phyloP scores from a whole-genome alignment of 2,797 vertebrate genomes.

The Gastrophryne carolinensis region DNA sequence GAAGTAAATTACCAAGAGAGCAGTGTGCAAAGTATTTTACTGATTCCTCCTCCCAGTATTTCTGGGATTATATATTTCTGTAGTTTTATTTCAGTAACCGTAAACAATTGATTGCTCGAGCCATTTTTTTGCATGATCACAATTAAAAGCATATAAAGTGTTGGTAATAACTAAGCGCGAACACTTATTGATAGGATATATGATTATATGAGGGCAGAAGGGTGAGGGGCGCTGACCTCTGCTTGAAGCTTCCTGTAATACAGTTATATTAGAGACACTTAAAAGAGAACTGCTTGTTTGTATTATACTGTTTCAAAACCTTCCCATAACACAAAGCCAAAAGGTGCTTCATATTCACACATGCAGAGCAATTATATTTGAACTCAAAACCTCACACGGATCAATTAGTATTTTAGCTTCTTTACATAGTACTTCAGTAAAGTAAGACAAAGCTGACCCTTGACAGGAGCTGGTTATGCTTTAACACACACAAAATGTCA shows the following conservation, averaged over 20 bases:
- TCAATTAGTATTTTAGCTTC: too few species aligned
- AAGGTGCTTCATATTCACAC: background rate
- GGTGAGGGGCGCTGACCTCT: slow-evolving; percentile 23
- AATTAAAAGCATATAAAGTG: background rate
- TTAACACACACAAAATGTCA: too few species aligned
- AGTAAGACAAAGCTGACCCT: too few species aligned
- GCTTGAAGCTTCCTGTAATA: slow-evolving; percentile 38
- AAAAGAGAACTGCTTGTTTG: background rate
- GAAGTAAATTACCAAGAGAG: too few species aligned
- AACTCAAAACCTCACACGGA: too few species aligned
- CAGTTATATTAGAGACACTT: slow-evolving; percentile 22
- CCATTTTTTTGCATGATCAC: slow-evolving; percentile 13
- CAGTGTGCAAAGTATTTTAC: too few species aligned
- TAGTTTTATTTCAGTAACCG: background rate
- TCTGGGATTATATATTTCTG: background rate
- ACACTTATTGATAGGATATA: slow-evolving; percentile 28
- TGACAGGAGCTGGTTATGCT: too few species aligned
- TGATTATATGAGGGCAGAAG: slow-evolving; percentile 5
- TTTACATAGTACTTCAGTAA: too few species aligned
- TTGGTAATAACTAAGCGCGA: background rate
- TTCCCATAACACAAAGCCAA: slow-evolving; percentile 20
- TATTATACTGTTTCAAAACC: slow-evolving; percentile 19
- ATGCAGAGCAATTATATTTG: background rate
- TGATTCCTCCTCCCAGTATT: background rate
- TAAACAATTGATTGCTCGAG: slow-evolving; percentile 20